phyloP scores from a whole-genome alignment of 23 tunicate species.

The Styela plicata region DNA sequence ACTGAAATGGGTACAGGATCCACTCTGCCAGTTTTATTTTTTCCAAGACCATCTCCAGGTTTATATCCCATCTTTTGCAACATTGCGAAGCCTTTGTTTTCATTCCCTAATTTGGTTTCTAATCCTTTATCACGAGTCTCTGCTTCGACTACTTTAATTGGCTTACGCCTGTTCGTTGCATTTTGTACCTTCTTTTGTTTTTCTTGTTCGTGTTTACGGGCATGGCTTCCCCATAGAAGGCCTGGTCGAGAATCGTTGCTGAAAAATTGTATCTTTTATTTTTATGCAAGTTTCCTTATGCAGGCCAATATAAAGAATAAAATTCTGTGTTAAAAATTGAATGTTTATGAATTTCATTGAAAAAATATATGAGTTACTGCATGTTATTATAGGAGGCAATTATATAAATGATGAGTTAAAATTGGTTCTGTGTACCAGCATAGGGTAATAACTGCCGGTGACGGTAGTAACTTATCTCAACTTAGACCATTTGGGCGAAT shows the following conservation, averaged over 20 bases:
- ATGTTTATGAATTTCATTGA: too few relatives aligned
- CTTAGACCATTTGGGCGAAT: too few relatives aligned
- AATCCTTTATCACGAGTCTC: constrained; percentile 79
- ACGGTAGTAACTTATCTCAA: too few relatives aligned
- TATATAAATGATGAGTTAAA: too few relatives aligned
- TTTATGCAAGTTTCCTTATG: too few relatives aligned
- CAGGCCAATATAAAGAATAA: too few relatives aligned
- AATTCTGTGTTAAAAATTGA: too few relatives aligned
- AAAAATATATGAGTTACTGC: too few relatives aligned
- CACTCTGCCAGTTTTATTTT: constrained; percentile 59
- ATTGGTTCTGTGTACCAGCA: too few relatives aligned
- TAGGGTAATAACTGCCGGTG: too few relatives aligned
- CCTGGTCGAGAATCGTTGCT: constrained; percentile 4
- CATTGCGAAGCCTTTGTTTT: constrained; percentile 84
- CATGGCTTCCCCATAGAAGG: constrained; percentile 27
- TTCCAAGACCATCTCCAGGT: constrained; percentile 79
- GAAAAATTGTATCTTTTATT: too few relatives aligned
- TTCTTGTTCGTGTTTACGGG: neutral
- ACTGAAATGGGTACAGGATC: constrained; percentile 79
- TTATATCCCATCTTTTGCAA: constrained; percentile 92
- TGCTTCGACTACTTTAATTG: constrained; percentile 38
- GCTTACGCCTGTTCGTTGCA: constrained; percentile 20
- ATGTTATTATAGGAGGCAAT: too few relatives aligned
- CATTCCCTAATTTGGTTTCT: constrained; percentile 41
- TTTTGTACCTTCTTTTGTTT: constrained; percentile 33